These are phyloP conservation scores for Vanessa tameamea DNA, from an alignment of 1,140 invertebrate species.

Conservation along the genomic window DNA sequence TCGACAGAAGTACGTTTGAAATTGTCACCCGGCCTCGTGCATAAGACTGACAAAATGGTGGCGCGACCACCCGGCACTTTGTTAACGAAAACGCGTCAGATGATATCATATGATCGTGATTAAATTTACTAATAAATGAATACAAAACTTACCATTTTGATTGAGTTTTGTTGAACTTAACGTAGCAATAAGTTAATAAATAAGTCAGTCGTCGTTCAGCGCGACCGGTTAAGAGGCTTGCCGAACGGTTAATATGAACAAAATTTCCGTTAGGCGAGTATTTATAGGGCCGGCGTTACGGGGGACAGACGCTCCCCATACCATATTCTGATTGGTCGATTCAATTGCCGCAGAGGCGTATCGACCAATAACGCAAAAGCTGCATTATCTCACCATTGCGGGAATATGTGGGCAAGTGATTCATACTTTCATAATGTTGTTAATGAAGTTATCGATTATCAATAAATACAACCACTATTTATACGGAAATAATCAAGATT, in stretches of 20 bases:
- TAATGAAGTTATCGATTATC: slow-evolving; percentile 37
- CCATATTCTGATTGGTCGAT: slow-evolving; percentile 57
- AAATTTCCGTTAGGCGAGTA: slow-evolving; percentile 64
- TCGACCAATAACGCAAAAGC: slow-evolving; percentile 69
- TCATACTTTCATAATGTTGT: slow-evolving; percentile 48
- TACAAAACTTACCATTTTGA: slow-evolving; percentile 74
- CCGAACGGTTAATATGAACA: slow-evolving; percentile 68
- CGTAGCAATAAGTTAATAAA: slow-evolving; percentile 75
- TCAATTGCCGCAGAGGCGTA: slow-evolving; percentile 66
- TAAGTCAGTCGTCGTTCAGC: slow-evolving; percentile 76
- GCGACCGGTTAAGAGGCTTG: slow-evolving; percentile 77
- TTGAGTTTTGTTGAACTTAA: slow-evolving; percentile 75
- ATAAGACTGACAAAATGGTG: slow-evolving; percentile 68
- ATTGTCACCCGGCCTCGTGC: slow-evolving; percentile 43
- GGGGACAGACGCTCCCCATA: slow-evolving; percentile 59
- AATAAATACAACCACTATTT: background rate
- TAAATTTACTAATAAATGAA: slow-evolving; percentile 23
- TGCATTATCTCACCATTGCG: slow-evolving; percentile 75
- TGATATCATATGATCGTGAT: slow-evolving; percentile 1
- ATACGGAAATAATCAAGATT: background rate
- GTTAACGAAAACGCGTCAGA: background rate
- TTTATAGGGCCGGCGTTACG: slow-evolving; percentile 58
- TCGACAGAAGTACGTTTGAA: background rate
- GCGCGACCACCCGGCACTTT: slow-evolving; percentile 60
- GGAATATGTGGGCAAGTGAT: slow-evolving; percentile 76